Conservation (phyloP, 2,888 invertebrate species). For the Automeris io region DNA sequence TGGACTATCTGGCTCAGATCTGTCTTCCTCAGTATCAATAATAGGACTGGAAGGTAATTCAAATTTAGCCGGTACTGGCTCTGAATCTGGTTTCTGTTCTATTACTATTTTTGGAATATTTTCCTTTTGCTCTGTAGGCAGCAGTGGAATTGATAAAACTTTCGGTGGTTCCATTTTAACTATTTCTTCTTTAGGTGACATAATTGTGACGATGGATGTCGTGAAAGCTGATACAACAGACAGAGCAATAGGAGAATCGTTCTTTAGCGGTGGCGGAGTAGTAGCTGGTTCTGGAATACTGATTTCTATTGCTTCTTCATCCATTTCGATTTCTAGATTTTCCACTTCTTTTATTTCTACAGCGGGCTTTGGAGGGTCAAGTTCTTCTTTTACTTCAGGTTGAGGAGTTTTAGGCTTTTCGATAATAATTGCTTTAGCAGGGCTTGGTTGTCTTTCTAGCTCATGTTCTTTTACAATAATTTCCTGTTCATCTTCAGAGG, state of each 20-base stretch:
- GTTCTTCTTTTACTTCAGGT: constrained; percentile 31
- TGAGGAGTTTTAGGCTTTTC: constrained; percentile 35
- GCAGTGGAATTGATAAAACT: constrained; percentile 11
- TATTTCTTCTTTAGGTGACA: constrained; percentile 13
- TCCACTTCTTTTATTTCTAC: constrained; percentile 22
- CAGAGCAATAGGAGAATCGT: constrained; percentile 4
- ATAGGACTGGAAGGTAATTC: constrained; percentile 61
- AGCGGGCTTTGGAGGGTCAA: constrained; percentile 21
- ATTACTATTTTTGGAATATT: constrained; percentile 27
- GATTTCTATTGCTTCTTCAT: constrained; percentile 27
- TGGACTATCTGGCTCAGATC: constrained; percentile 69
- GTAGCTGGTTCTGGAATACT: constrained; percentile 44
- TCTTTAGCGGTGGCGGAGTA: constrained; percentile 38
- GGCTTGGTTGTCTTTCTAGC: constrained; percentile 31
- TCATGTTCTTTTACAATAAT: constrained; percentile 37
- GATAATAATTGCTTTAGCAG: constrained; percentile 25
- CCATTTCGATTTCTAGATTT: constrained; percentile 25
- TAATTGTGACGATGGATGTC: constrained; percentile 7
- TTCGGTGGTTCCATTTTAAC: constrained; percentile 12
- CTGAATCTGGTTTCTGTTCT: constrained; percentile 39
- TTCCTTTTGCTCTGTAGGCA: constrained; percentile 30
- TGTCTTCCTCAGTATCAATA: constrained; percentile 66
- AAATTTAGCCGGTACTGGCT: constrained; percentile 34
- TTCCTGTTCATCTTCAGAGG: constrained; percentile 66
- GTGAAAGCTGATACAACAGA: constrained; percentile 1